Percentiles rank a stretch among this genome's conserved stretches.
Evolutionary conservation across 2,113 vertebrate genomes (phyloP).

Genomic region (Microtus richardsoni): DNA sequence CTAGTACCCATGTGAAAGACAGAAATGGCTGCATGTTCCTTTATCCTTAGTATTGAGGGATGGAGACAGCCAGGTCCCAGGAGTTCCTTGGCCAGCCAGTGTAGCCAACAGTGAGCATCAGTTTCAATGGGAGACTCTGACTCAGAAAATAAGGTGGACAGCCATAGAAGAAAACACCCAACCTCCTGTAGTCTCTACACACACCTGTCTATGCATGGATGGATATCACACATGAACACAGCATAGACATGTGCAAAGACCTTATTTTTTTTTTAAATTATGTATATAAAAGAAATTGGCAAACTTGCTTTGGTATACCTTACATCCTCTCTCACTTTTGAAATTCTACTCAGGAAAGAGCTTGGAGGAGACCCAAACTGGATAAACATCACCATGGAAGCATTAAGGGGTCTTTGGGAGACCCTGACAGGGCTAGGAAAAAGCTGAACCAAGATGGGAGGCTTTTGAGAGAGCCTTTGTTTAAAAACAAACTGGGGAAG

Average conservation of each 20-base stretch:
- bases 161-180: background rate
- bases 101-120: background rate
- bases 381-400: background rate
- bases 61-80: background rate
- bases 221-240: background rate
- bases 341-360: background rate
- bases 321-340: constrained; percentile 30
- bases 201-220: background rate
- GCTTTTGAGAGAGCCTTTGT: background rate
- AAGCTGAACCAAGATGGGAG: background rate
- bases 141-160: background rate
- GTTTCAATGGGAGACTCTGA: background rate
- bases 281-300: too few relatives aligned
- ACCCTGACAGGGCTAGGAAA: background rate
- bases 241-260: background rate
- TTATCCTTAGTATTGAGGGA: background rate
- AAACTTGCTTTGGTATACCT: background rate
- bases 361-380: background rate
- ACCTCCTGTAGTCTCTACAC: background rate
- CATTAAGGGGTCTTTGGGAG: background rate
- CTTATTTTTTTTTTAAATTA: background rate
- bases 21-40: background rate
- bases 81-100: background rate
- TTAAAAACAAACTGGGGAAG: background rate
- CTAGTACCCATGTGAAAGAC: background rate